phyloP scores from a whole-genome alignment of 1,140 invertebrate species.

The Brachionus rotundiformis region DNA sequence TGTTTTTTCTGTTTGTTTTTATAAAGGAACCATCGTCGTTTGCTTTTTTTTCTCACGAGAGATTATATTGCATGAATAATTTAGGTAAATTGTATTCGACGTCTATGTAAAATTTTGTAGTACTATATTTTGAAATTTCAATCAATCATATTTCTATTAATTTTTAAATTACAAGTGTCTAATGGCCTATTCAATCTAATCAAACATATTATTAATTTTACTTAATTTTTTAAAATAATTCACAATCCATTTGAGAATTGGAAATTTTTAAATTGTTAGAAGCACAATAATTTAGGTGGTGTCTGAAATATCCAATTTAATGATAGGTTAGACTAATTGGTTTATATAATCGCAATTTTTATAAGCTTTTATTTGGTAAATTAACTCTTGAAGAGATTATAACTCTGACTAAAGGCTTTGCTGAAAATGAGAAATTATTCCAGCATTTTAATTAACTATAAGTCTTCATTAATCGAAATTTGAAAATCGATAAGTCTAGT shows the following conservation, averaged over 20 bases:
- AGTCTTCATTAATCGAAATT: not conserved
- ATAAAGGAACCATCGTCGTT: not conserved
- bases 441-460: not conserved
- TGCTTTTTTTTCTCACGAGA: not conserved
- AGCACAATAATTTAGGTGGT: not conserved
- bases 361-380: not conserved
- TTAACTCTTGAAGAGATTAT: not conserved
- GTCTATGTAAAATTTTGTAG: not conserved
- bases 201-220: not conserved
- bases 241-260: not conserved
- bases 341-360: not conserved
- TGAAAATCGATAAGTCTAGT: not conserved
- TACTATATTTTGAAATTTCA: not conserved
- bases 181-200: not conserved
- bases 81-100: not conserved
- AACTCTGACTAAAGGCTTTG: not conserved
- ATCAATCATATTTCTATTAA: not conserved
- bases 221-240: not conserved
- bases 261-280: not conserved
- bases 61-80: not conserved
- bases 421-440: not conserved
- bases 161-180: not conserved
- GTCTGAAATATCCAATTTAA: not conserved
- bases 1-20: not conserved
- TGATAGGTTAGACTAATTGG: not conserved